Conservation (phyloP, 2,888 invertebrate genomes). For the Quadroppia sp. region DNA sequence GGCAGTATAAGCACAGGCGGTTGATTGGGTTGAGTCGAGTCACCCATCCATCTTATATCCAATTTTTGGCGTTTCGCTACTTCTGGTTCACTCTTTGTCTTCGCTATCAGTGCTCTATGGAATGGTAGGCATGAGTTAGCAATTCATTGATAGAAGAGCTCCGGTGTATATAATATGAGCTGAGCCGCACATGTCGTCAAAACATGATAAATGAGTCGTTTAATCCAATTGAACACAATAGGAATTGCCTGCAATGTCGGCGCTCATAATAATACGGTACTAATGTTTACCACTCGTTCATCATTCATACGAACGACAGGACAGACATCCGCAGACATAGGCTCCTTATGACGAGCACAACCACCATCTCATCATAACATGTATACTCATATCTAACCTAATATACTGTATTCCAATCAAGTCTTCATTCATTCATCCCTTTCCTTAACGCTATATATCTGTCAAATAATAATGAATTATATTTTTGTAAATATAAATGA, state of each 20-base stretch:
- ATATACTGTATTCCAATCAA: constrained; percentile 1
- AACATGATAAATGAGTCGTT: constrained; percentile 26
- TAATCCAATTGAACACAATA: constrained; percentile 28
- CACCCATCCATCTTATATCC: constrained; percentile 12
- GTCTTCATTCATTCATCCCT: background rate
- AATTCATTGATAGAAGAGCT: background rate
- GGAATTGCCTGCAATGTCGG: background rate
- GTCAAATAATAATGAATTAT: background rate
- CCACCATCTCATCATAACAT: background rate
- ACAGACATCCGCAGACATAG: constrained; percentile 8
- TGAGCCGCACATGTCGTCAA: constrained; percentile 13
- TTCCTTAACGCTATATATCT: background rate
- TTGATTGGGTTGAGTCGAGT: constrained; percentile 8
- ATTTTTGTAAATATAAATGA: background rate
- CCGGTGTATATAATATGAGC: background rate
- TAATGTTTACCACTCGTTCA: constrained; percentile 12
- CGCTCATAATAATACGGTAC: constrained; percentile 17
- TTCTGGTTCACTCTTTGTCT: background rate
- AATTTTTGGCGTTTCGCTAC: constrained; percentile 10
- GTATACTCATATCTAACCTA: background rate
- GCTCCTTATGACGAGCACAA: background rate
- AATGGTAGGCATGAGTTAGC: background rate
- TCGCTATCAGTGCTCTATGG: background rate
- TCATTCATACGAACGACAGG: constrained; percentile 9
- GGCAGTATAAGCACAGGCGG: background rate